Base-by-base conservation (phyloP, 2,888 invertebrate genomes). In the Heliconius charithonia region DNA sequence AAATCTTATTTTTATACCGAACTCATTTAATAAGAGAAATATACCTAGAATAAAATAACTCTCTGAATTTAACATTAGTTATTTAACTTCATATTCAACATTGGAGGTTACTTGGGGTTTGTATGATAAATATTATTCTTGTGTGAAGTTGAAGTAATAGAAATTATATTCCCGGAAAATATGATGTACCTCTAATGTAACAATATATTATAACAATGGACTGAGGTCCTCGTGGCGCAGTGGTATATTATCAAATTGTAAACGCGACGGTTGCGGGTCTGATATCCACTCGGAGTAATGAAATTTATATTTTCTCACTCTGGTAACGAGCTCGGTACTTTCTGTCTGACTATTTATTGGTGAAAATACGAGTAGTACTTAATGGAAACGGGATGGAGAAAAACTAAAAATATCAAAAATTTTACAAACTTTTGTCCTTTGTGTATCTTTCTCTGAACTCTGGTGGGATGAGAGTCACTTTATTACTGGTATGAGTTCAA, bases 41-140 rank as follows among this genome's bases (percentile, higher is more conserved):
- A 32, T 72, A 72, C 59, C 59, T 59, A 72, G 59, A 72, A 72
- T 72, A 25, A 59, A 59, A 72, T 72, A 72, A 72, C 13, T 72
- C 59, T 56, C 32, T 16, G n/a, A 72, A 59, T 37, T 72, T 72
- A 72, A 59, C 32, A 72, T 72, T 19, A 32, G 72, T 37, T 59
- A 72, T 72, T 72, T 59, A 59, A 59, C 59, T 72, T 72, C 25
- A 72, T 72, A 37, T 72, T 59, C 72, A 59, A 25, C 56, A 59
- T 71, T 37, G 2, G 59, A 72, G 29, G 59, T 59, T 59, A 59
- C 72, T 72, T 72, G 27, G 19, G 29, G 71, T 71, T 71, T 56
- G 51, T 12, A 22, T 71, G 16, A 72, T 56, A 72, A 72, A 71
- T 59, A 59, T 72, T 59, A 32, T 72, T 59, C 56, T 72, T 37